Conservation (phyloP, 2,797 vertebrate species). For the Pantherophis alleghaniensis region DNA sequence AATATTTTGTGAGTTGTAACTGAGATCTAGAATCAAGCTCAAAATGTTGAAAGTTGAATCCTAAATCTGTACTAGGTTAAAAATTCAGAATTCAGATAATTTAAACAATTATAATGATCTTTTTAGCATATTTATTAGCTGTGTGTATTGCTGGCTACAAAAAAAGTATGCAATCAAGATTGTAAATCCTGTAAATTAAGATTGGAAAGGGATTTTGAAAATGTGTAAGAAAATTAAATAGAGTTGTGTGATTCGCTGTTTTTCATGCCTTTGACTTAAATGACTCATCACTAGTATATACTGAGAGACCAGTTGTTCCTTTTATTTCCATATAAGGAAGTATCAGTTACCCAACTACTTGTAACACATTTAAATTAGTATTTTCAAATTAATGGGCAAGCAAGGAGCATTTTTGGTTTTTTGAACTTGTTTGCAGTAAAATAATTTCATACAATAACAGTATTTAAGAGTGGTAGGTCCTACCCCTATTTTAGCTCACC, state of each 20-base stretch:
- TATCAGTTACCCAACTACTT: conserved; percentile 36
- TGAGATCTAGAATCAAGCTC: background rate
- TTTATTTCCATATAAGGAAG: conserved; percentile 61
- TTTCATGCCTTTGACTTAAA: conserved; percentile 10
- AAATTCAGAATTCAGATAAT: background rate
- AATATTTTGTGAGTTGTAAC: background rate
- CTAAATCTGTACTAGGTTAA: background rate
- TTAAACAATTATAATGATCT: background rate
- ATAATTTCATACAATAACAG: background rate
- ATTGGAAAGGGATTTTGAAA: background rate
- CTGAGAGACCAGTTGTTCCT: conserved; percentile 24
- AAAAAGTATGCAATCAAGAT: background rate
- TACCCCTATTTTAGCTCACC: background rate
- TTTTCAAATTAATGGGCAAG: conserved; percentile 23
- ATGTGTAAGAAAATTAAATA: conserved; percentile 14
- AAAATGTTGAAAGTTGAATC: background rate
- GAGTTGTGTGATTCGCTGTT: background rate
- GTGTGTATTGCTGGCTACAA: background rate
- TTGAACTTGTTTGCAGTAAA: background rate
- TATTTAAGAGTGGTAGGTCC: background rate
- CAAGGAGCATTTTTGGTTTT: background rate
- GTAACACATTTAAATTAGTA: conserved; percentile 23
- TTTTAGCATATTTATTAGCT: background rate
- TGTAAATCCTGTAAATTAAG: background rate
- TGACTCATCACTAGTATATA: background rate